A percentile compares a stretch with the other conserved stretches of the same genome.
phyloP scores from a whole-genome alignment of 37 sponge, comb jelly and placozoan genomes.

The Spongilla lacustris region DNA sequence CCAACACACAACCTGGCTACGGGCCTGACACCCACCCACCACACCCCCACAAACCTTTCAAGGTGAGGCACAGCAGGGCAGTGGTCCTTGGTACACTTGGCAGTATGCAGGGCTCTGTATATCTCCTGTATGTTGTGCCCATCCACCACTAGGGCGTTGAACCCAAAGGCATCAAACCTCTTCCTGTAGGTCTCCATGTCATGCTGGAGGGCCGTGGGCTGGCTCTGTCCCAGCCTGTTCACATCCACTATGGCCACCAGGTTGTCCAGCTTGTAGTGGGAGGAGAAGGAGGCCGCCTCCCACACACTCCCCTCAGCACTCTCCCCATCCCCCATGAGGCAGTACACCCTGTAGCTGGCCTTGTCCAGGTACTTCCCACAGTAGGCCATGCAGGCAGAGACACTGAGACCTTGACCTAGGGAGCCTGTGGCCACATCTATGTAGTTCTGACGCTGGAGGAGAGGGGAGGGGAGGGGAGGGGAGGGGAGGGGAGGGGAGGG shows the following conservation, averaged over 20 bases:
- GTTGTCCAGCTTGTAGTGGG: conserved; percentile 97
- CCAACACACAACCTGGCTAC: too few relatives aligned
- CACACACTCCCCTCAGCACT: conserved; percentile 97
- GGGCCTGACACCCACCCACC: too few relatives aligned
- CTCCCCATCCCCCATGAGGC: conserved; percentile 96
- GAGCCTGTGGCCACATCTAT: conserved; percentile 99
- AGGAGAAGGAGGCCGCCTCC: conserved; percentile 94
- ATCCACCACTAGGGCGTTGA: conserved; percentile 91
- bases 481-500: neutral
- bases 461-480: neutral
- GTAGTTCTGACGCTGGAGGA: conserved; percentile 85
- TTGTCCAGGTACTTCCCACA: conserved; percentile 98
- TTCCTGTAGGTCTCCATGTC: conserved; percentile 79
- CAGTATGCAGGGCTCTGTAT: conserved; percentile 72
- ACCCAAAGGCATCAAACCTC: conserved; percentile 90
- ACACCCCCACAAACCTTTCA: too few relatives aligned
- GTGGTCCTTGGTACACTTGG: conserved; percentile 68
- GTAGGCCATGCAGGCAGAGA: conserved; percentile 97
- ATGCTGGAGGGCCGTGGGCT: conserved; percentile 88
- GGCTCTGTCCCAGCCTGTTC: conserved; percentile 89
- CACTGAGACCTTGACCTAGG: conserved; percentile 95
- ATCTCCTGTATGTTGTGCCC: conserved; percentile 89
- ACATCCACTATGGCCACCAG: conserved; percentile 94
- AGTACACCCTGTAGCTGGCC: conserved; percentile 94
- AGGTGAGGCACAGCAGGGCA: too few relatives aligned